phyloP scores from a whole-genome alignment of 1,140 invertebrate species.

The Solen grandis region DNA sequence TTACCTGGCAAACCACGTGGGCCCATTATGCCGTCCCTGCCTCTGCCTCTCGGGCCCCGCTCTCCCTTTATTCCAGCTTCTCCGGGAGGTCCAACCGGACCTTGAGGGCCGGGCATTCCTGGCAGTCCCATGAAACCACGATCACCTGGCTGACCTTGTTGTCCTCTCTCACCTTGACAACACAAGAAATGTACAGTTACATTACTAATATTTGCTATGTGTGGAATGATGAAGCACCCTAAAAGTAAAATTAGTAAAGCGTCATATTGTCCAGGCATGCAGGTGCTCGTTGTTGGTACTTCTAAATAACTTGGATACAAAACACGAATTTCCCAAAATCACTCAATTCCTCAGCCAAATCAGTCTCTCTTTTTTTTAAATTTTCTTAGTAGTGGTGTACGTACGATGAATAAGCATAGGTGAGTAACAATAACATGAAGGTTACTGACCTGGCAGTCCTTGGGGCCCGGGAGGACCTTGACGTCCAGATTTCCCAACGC shows the following conservation, averaged over 20 bases:
- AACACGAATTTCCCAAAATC: too few species aligned
- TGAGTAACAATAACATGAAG: too few species aligned
- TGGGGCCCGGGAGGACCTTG: conserved; percentile 80
- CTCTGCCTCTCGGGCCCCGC: conserved; percentile 39
- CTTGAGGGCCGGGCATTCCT: conserved; percentile 72
- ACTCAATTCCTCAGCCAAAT: too few species aligned
- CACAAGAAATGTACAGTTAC: background rate
- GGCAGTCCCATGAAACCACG: conserved; percentile 74
- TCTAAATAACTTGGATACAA: too few species aligned
- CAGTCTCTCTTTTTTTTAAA: too few species aligned
- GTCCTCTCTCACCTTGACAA: conserved; percentile 74
- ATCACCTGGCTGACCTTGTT: conserved; percentile 71
- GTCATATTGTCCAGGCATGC: too few species aligned
- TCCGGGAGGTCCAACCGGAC: conserved; percentile 65
- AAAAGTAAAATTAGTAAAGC: too few species aligned
- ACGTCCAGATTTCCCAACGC: conserved; percentile 76
- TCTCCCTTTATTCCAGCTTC: conserved; percentile 51
- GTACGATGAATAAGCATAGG: too few species aligned
- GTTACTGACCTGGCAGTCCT: conserved; percentile 84
- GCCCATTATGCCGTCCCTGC: conserved; percentile 45
- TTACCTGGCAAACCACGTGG: conserved; percentile 48
- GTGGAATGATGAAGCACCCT: conserved; percentile 82
- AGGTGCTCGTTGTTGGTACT: too few species aligned
- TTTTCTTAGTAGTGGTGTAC: too few species aligned
- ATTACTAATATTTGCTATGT: background rate